Percentiles rank a stretch among this genome's conserved stretches.
phyloP scores from a whole-genome alignment of 2,888 invertebrate species.

The Lithosia quadra region DNA sequence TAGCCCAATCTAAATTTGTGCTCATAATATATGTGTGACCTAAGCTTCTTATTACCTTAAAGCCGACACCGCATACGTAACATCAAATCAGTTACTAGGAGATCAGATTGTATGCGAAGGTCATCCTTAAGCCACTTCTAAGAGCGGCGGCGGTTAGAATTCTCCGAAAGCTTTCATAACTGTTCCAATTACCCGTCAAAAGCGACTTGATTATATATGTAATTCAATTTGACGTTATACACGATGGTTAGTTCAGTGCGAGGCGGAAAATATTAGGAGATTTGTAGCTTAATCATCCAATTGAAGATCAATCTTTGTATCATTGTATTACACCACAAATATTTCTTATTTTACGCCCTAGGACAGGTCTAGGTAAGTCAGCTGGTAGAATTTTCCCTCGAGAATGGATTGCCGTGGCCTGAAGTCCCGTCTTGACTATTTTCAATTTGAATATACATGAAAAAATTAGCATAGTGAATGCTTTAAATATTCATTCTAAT shows the following conservation, averaged over 20 bases:
- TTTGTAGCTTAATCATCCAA: constrained; percentile 27
- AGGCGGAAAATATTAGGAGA: constrained; percentile 22
- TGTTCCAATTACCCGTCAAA: constrained; percentile 16
- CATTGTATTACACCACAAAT: background rate
- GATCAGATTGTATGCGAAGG: constrained; percentile 11
- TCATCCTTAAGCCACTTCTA: background rate
- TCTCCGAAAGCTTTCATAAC: constrained; percentile 12
- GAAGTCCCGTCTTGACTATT: background rate
- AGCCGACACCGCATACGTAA: background rate
- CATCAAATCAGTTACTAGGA: background rate
- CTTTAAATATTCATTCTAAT: background rate
- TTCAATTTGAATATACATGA: constrained; percentile 1
- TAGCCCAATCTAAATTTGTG: background rate
- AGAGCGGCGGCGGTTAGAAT: background rate
- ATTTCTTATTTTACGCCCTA: background rate
- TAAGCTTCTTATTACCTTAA: background rate
- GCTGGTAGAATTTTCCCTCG: background rate
- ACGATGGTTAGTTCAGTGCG: constrained; percentile 21
- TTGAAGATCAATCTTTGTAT: constrained; percentile 21
- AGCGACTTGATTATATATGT: constrained; percentile 36
- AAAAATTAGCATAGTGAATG: background rate
- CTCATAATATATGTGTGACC: background rate
- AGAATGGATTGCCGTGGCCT: background rate
- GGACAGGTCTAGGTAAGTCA: background rate
- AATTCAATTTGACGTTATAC: constrained; percentile 32